Base-by-base conservation (phyloP, 2,113 vertebrate genomes). In the Pelodiscus sinensis region DNA sequence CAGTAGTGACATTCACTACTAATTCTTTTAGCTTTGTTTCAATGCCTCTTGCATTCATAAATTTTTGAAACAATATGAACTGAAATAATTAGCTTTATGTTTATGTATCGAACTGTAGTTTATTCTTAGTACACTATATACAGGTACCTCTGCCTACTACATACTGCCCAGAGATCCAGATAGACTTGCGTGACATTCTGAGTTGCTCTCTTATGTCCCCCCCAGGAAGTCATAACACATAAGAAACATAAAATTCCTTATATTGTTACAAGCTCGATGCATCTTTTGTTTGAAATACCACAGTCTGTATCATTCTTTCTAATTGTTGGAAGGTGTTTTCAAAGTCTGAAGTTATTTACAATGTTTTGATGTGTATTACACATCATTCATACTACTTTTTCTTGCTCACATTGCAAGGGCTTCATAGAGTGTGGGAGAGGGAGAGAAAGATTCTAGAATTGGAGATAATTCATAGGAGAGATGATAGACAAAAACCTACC, bases 391-490 rank as follows among this genome's bases (percentile, higher is more conserved):
- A 38, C 51, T 81, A 86, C 6, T 94, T 83, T 71, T 35, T 85
- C n/a, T 84, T 84, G 50, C 81, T 92, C 79, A 12, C 51, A 14
- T 14, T 90, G 22, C 13, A 60, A 75, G 14, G 84, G 18, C 79
- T 93, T 95, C 75, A 52, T 82, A 91, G 60, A 6, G 29, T 31
- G 60, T 31, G 3, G 13, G 6, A 5, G 58, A 60, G 25, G 56
- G 21, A 57, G 21, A n/a, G 50, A 55, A 44, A 79, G 18, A 58
- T 90, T 79, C 24, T 84, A 65, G 50, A 88, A 90, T 35, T 60
- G 29, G 58, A 82, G 65, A 86, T 84, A 57, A 55, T 89, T 91
- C 51, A 58, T 9, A 91, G 87, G 85, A 88, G 82, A 88, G 68
- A 86, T 60, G 65, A 84, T 81, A 93, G 79, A 75, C 35, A 86